Evolutionary conservation across 37 sponge, comb jelly and placozoan genomes (phyloP), one percentile per base, ranked within the genome.

Genomic region (Lycopodina hypogea): DNA sequence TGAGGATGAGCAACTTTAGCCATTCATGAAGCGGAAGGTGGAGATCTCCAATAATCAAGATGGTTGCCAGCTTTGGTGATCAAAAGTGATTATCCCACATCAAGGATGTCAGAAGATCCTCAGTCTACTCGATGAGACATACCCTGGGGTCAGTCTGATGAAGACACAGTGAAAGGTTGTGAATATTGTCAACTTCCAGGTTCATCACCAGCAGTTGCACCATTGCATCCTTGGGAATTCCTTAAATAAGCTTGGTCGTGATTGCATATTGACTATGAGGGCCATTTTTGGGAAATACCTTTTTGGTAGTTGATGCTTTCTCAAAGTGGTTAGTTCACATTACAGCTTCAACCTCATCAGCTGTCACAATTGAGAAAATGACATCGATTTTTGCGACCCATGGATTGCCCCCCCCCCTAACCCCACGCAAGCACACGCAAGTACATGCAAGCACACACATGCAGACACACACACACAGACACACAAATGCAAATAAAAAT

Each of bases 1-100:
- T 15, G 15, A 15, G 15, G 53, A 52, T 52, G 53, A 52, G 53
- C 53, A 52, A 7, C 38, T 68, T 35, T 7, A 68, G 18, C 35
- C 38, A 68, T 68, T 19, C 39, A 11, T 15, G 35, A 15, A 19
- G 53, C n/a, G 74, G 17, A 21, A 26, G 40, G 6, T 28, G 4
- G 74, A 73, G 55, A 23, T 73, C 7, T 48, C 55, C 57, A n/a
- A n/a, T n/a, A 55, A 24, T 21, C 42, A 73, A 48, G 55, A 45
- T 29, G 74, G 55, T 33, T 41, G 28, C 53, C 74, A 24, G 4
- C 38, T 55, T 17, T 55, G 56, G 57, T 18, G n/a, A n/a, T n/a
- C n/a, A n/a, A n/a, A n/a, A n/a, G n/a, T n/a, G n/a, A n/a, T n/a
- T n/a, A n/a, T n/a, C n/a, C n/a, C n/a, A n/a, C n/a, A n/a, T n/a